These are phyloP conservation scores for Globodera rostochiensis DNA, from an alignment of 1,140 invertebrate genomes.

Conservation along the genomic window DNA sequence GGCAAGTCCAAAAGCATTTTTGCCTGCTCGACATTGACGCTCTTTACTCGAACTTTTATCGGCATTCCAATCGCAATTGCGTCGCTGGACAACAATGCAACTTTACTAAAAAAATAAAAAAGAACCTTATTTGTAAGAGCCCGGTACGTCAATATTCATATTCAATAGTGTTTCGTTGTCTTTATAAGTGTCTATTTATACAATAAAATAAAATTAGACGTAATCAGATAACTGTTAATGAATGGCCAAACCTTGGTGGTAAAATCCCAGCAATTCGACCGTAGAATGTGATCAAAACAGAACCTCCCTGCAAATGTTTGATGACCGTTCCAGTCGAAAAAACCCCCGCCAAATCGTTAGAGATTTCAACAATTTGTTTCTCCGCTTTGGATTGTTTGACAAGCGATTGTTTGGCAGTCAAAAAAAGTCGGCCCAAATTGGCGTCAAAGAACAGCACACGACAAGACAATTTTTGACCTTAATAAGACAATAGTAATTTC, in stretches of 20 bases:
- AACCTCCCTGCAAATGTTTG: conserved; percentile 28
- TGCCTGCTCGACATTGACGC: conserved; percentile 2
- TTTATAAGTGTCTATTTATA: too few relatives aligned
- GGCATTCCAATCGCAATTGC: conserved; percentile 40
- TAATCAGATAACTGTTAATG: not conserved
- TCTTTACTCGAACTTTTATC: conserved; percentile 36
- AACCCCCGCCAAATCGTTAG: conserved; percentile 24
- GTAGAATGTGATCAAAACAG: conserved; percentile 38
- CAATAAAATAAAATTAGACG: not conserved
- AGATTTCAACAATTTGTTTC: conserved; percentile 26
- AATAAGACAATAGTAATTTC: not conserved
- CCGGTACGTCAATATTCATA: too few relatives aligned
- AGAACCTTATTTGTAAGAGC: too few relatives aligned
- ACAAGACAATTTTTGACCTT: conserved; percentile 53
- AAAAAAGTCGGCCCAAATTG: conserved; percentile 32
- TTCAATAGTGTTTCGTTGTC: too few relatives aligned
- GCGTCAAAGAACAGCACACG: conserved; percentile 50
- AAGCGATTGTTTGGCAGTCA: conserved; percentile 53
- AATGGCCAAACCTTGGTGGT: not conserved
- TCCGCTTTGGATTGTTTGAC: conserved; percentile 33
- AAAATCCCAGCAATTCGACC: conserved; percentile 36
- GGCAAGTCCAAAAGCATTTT: conserved; percentile 33
- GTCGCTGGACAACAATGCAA: not conserved
- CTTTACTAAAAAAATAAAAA: not conserved
- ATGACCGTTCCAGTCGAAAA: conserved; percentile 31